phyloP scores from a whole-genome alignment of 2,113 vertebrate genomes.

The Cepphus grylle region DNA sequence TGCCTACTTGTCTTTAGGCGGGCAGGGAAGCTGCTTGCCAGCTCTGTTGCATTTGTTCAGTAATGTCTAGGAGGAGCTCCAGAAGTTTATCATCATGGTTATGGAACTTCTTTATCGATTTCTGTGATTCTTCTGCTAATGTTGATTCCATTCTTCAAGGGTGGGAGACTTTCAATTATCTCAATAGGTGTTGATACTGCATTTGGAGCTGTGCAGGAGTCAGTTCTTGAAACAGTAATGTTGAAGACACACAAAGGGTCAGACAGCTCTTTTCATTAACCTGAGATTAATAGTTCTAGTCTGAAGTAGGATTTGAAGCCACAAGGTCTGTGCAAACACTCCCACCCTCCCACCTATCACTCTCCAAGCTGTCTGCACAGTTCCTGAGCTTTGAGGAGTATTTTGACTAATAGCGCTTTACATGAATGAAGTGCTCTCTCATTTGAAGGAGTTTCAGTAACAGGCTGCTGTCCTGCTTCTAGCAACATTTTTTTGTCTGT shows the following conservation, averaged over 20 bases:
- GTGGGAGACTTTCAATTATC: background rate
- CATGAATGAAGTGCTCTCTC: background rate
- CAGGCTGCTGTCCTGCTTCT: background rate
- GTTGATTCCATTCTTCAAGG: background rate
- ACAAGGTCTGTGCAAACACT: background rate
- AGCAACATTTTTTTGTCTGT: background rate
- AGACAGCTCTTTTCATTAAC: background rate
- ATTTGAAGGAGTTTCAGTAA: background rate
- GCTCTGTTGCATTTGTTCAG: background rate
- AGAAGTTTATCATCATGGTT: background rate
- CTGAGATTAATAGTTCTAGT: background rate
- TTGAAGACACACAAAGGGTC: background rate
- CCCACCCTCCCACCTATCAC: background rate
- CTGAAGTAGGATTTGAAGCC: background rate
- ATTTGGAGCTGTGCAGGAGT: background rate
- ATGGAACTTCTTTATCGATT: background rate
- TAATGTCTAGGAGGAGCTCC: background rate
- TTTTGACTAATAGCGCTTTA: background rate
- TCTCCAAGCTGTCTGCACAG: background rate
- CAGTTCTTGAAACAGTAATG: background rate
- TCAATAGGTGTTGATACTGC: background rate
- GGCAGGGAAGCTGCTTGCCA: background rate
- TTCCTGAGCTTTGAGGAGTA: background rate
- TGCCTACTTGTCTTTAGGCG: background rate
- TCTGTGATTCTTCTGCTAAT: background rate